These are phyloP conservation scores for Nyctibius bracteatus DNA, from an alignment of 2,113 vertebrate species.

Conservation along the genomic window DNA sequence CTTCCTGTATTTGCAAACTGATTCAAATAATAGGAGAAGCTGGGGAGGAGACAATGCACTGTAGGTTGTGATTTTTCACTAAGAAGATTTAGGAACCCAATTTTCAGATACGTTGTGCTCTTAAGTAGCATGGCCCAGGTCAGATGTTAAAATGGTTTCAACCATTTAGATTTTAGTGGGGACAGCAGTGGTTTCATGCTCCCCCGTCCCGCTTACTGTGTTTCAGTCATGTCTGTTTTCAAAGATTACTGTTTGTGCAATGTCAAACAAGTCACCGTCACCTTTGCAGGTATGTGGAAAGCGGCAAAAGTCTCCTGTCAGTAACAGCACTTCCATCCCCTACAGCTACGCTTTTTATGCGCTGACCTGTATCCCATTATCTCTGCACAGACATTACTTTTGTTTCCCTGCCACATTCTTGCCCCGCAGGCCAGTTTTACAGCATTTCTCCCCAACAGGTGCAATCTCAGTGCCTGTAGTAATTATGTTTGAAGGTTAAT, in stretches of 20 bases:
- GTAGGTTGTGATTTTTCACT: not conserved
- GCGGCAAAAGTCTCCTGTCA: not conserved
- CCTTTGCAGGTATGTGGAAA: not conserved
- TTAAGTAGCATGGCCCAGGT: fast-evolving
- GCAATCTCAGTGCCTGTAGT: not conserved
- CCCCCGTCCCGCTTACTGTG: not conserved
- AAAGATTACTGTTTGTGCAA: not conserved
- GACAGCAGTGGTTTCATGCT: not conserved
- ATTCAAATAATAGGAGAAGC: not conserved
- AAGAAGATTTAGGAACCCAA: not conserved
- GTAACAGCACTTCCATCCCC: not conserved
- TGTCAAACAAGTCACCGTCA: not conserved
- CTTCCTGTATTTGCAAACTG: not conserved
- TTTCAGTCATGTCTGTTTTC: not conserved
- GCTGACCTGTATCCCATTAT: slow-evolving; percentile 2
- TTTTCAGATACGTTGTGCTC: not conserved
- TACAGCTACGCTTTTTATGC: not conserved
- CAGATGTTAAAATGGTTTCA: not conserved
- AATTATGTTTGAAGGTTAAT: slow-evolving; percentile 25
- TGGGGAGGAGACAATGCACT: not conserved
- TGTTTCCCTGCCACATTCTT: not conserved
- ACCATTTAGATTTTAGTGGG: not conserved
- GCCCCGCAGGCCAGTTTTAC: not conserved
- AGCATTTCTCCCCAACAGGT: not conserved
- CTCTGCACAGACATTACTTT: not conserved